A percentile compares a stretch with the other conserved stretches of the same genome.
Conservation (phyloP, 2,113 vertebrate species). For the Synodontis membranacea region DNA sequence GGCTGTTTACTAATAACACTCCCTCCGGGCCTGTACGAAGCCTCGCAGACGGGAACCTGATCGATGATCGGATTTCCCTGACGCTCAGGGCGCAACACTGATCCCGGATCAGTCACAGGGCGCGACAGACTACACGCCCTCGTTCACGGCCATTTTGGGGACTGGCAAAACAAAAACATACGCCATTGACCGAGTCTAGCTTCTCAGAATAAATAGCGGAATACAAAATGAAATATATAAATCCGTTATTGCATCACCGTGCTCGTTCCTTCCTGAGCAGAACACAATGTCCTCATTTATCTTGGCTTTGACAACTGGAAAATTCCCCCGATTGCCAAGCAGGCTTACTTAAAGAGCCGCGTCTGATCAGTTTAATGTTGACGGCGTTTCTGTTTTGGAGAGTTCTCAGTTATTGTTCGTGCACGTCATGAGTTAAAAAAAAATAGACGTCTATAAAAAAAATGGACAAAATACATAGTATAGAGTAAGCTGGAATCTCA, state of each 20-base stretch:
- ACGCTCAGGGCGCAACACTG: not conserved
- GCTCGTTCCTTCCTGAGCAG: not conserved
- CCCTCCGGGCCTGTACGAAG: not conserved
- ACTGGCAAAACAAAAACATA: not conserved
- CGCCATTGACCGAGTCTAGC: not conserved
- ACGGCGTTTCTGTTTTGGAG: not conserved
- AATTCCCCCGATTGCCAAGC: not conserved
- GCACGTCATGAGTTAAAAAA: not conserved
- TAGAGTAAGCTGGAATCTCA: not conserved
- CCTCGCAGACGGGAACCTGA: not conserved
- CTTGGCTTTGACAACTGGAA: not conserved
- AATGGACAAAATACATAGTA: no score
- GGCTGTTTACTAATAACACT: conserved; percentile 5
- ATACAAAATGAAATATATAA: not conserved
- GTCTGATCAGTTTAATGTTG: no score
- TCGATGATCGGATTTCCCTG: not conserved
- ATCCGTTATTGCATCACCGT: not conserved
- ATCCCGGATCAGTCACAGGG: not conserved
- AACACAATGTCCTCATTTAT: not conserved
- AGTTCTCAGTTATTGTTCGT: not conserved
- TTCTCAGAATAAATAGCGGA: not conserved
- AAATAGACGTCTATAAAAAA: not conserved
- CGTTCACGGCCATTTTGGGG: not conserved
- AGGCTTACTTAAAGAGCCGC: not conserved
- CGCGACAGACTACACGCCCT: not conserved